phyloP scores from a whole-genome alignment of 2,888 invertebrate species.

The Campaea margaritaria region DNA sequence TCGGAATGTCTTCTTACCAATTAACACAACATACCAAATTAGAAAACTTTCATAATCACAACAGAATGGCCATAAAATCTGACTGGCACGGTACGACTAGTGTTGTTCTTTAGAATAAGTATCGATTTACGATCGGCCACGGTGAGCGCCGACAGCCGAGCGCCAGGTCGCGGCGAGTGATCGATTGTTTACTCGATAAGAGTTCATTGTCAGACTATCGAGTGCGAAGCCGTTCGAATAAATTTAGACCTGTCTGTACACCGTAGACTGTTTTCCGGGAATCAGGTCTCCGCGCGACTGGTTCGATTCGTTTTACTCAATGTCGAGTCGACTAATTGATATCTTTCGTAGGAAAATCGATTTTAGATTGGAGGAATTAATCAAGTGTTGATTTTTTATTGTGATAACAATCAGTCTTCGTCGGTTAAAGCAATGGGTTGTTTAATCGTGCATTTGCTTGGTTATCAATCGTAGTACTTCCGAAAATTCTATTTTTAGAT shows the following conservation, averaged over 20 bases:
- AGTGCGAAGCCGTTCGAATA: constrained; percentile 75
- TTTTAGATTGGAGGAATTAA: constrained; percentile 24
- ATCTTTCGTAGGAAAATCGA: constrained; percentile 23
- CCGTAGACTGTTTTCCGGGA: constrained; percentile 60
- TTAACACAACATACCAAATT: constrained; percentile 45
- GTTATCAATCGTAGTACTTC: constrained; percentile 30
- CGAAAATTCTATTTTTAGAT: constrained; percentile 29
- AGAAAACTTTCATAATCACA: constrained; percentile 67
- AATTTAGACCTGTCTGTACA: constrained; percentile 72
- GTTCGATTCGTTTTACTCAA: constrained; percentile 39
- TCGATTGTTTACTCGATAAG: constrained; percentile 77
- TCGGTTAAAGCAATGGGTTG: constrained; percentile 35
- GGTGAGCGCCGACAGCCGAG: constrained; percentile 70
- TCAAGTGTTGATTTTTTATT: constrained; percentile 36
- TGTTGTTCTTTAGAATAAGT: constrained; percentile 62
- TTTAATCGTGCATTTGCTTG: constrained; percentile 41
- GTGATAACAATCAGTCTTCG: constrained; percentile 37
- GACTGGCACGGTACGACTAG: constrained; percentile 66
- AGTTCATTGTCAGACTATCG: constrained; percentile 82
- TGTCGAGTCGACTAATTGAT: constrained; percentile 25
- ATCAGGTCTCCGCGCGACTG: constrained; percentile 55
- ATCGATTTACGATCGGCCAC: constrained; percentile 77
- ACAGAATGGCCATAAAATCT: constrained; percentile 68
- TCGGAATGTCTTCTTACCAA: constrained; percentile 41
- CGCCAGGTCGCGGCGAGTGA: constrained; percentile 77